Evolutionary conservation across 2,797 vertebrate genomes (phyloP).

Genomic region (Eptatretus atami): DNA sequence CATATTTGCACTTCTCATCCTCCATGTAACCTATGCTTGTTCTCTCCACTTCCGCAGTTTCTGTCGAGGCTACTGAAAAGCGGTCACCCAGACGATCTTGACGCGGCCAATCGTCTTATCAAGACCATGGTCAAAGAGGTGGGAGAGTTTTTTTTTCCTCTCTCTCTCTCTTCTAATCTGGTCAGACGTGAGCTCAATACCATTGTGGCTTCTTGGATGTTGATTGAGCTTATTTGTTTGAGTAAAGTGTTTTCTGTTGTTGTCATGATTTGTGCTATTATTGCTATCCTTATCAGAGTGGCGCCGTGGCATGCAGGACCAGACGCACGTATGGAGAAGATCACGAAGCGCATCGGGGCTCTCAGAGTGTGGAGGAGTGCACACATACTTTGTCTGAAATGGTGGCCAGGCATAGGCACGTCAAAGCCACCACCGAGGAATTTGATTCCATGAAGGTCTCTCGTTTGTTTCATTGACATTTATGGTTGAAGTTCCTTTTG

Average conservation of each 20-base stretch:
- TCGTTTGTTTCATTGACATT: too few relatives aligned
- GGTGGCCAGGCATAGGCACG: conserved; percentile 37
- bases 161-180: too few relatives aligned
- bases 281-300: background rate
- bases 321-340: conserved; percentile 87
- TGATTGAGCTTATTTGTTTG: too few relatives aligned
- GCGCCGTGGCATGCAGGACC: conserved; percentile 31
- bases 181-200: too few relatives aligned
- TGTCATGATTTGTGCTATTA: too few relatives aligned
- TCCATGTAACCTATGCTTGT: background rate
- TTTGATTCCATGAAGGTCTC: background rate
- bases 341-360: conserved; percentile 61
- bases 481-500: too few relatives aligned
- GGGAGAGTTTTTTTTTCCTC: conserved; percentile 9
- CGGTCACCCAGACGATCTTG: conserved; percentile 64
- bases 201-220: too few relatives aligned
- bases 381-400: conserved; percentile 66
- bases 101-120: conserved; percentile 86
- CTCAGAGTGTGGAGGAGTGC: conserved; percentile 80
- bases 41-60: conserved; percentile 22
- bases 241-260: too few relatives aligned
- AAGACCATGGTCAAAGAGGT: conserved; percentile 99
- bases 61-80: conserved; percentile 73
- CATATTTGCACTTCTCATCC: background rate
- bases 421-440: conserved; percentile 14